Conservation (phyloP, 2,888 invertebrate species). For the Tenthredo mesomela region DNA sequence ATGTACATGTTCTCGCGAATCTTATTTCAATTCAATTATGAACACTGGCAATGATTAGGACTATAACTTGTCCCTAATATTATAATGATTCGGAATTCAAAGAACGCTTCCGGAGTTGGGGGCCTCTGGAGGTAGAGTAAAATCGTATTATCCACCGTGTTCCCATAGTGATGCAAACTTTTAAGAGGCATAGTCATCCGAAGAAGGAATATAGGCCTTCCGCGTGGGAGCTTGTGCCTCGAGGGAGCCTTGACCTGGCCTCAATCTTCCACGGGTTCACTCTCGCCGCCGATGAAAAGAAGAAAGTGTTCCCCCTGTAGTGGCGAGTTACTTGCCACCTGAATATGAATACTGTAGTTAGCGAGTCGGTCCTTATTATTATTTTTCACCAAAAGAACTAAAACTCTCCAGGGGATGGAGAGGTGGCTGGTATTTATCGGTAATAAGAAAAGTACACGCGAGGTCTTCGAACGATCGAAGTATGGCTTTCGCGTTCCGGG, state of each 20-base stretch:
- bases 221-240: slow-evolving; percentile 64
- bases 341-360: slow-evolving; percentile 31
- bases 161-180: slow-evolving; percentile 10
- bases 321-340: slow-evolving; percentile 25
- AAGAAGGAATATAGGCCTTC: slow-evolving; percentile 50
- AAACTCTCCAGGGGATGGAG: slow-evolving; percentile 27
- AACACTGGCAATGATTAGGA: neutral
- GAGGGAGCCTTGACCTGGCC: slow-evolving; percentile 78
- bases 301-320: slow-evolving; percentile 75
- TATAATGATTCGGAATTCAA: neutral
- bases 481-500: slow-evolving; percentile 51
- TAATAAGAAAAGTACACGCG: slow-evolving; percentile 40
- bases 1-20: neutral
- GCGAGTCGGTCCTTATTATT: slow-evolving; percentile 38
- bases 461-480: slow-evolving; percentile 42
- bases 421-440: slow-evolving; percentile 32
- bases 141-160: neutral
- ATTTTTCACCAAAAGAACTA: neutral
- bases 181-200: neutral
- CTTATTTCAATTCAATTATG: neutral
- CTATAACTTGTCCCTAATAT: neutral
- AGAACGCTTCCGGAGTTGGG: slow-evolving; percentile 6
- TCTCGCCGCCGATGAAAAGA: slow-evolving; percentile 76
- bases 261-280: slow-evolving; percentile 77
- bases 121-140: neutral